Evolutionary conservation across 2,888 invertebrate genomes (phyloP).

Genomic region (Stictocephala bisonia): DNA sequence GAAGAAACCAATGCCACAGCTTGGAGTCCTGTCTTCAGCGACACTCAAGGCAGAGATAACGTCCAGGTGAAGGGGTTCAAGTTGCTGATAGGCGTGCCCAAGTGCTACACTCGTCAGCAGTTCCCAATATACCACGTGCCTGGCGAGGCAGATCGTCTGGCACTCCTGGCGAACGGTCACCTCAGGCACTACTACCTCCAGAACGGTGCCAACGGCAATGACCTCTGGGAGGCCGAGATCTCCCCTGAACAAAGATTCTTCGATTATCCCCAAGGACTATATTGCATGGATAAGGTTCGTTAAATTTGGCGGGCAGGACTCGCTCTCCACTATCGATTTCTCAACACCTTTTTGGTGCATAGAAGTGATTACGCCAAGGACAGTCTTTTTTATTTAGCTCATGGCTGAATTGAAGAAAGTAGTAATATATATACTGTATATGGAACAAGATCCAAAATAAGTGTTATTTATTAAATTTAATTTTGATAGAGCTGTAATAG

Average conservation of each 20-base stretch:
- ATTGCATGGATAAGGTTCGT: slow-evolving; percentile 83
- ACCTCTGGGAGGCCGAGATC: slow-evolving; percentile 56
- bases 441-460: too few species aligned
- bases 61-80: slow-evolving; percentile 56
- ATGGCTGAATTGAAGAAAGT: too few species aligned
- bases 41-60: slow-evolving; percentile 42
- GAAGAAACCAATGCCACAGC: slow-evolving; percentile 67
- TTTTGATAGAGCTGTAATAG: too few species aligned
- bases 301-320: too few species aligned
- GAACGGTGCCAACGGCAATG: slow-evolving; percentile 66
- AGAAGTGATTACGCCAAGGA: too few species aligned
- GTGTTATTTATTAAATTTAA: too few species aligned
- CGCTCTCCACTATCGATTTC: too few species aligned
- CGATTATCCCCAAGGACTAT: slow-evolving; percentile 80
- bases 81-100: slow-evolving; percentile 74
- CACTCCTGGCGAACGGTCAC: slow-evolving; percentile 76
- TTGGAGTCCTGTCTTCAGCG: slow-evolving; percentile 56
- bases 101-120: slow-evolving; percentile 76
- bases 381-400: too few species aligned
- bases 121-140: slow-evolving; percentile 75
- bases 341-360: too few species aligned
- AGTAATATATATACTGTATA: too few species aligned
- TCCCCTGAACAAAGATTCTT: slow-evolving; percentile 66
- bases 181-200: slow-evolving; percentile 79
- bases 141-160: slow-evolving; percentile 72